Percentiles rank a stretch among this genome's conserved stretches.
Conservation (phyloP, 1,140 invertebrate species). For the Drosophila virilis region DNA sequence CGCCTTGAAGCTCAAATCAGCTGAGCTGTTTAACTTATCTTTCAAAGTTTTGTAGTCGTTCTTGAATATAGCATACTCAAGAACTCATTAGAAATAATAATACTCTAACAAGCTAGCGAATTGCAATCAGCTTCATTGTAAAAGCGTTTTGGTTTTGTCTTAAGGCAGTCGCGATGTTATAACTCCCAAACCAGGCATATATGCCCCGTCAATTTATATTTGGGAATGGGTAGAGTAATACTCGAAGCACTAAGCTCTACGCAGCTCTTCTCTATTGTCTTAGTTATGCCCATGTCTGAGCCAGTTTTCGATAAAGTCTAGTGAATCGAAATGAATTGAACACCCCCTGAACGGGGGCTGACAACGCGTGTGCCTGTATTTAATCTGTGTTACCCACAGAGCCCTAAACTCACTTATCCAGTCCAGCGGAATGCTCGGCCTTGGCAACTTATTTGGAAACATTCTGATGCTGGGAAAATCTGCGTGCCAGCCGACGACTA, state of each 20-base stretch:
- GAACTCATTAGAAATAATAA: too few relatives aligned
- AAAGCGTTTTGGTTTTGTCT: too few relatives aligned
- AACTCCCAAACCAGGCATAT: background rate
- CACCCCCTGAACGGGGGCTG: background rate
- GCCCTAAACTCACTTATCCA: background rate
- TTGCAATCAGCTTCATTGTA: too few relatives aligned
- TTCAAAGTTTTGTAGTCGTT: too few relatives aligned
- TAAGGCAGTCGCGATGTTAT: too few relatives aligned
- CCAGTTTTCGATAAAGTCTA: constrained; percentile 12
- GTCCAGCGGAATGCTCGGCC: too few relatives aligned
- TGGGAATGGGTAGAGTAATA: too few relatives aligned
- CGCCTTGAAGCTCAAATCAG: too few relatives aligned
- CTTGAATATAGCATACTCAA: too few relatives aligned
- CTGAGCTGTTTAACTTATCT: too few relatives aligned
- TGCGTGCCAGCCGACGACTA: constrained; percentile 3
- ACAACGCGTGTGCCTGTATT: too few relatives aligned
- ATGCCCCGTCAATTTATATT: background rate
- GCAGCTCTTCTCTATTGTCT: constrained; percentile 9
- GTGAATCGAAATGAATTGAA: constrained; percentile 13
- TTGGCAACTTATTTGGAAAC: background rate
- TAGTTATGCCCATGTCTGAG: constrained; percentile 14
- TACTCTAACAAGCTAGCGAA: too few relatives aligned
- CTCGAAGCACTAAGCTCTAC: background rate
- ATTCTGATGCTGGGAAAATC: background rate
- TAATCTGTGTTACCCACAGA: background rate